Evolutionary conservation across 2,797 vertebrate species (phyloP).

Genomic region (Pseudochaenichthys georgianus): DNA sequence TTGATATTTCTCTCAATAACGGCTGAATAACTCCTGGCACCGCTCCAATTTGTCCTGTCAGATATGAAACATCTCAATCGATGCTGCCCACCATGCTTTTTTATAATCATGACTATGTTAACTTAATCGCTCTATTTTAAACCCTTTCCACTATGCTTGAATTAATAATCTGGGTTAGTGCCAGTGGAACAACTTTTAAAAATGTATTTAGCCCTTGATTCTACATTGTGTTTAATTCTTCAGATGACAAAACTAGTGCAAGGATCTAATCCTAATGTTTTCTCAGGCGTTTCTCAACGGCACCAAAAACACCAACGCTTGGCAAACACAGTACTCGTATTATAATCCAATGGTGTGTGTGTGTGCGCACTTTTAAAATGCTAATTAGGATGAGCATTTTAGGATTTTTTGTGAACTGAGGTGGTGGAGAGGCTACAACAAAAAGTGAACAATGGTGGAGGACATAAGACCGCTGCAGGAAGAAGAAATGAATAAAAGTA

Average conservation of each 20-base stretch:
- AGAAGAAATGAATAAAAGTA: conserved; percentile 19
- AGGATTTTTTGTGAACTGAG: not conserved
- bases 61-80: conserved; percentile 39
- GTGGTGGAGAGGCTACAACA: conserved; percentile 16
- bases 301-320: too few relatives aligned
- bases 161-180: not conserved
- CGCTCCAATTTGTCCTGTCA: conserved; percentile 10
- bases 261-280: not conserved
- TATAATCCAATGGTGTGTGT: too few relatives aligned
- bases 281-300: not conserved
- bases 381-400: too few relatives aligned
- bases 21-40: conserved; percentile 27
- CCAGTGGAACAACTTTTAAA: not conserved
- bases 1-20: not conserved
- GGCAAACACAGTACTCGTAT: too few relatives aligned
- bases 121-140: not conserved
- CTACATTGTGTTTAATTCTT: too few relatives aligned
- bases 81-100: conserved; percentile 6
- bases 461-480: not conserved
- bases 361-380: too few relatives aligned
- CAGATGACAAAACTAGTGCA: not conserved
- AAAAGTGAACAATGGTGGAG: conserved; percentile 1
- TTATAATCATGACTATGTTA: not conserved
- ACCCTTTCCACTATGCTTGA: not conserved
- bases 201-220: too few relatives aligned